These are phyloP conservation scores for Fulmarus glacialis DNA, from an alignment of 2,113 vertebrate genomes.

Conservation along the genomic window DNA sequence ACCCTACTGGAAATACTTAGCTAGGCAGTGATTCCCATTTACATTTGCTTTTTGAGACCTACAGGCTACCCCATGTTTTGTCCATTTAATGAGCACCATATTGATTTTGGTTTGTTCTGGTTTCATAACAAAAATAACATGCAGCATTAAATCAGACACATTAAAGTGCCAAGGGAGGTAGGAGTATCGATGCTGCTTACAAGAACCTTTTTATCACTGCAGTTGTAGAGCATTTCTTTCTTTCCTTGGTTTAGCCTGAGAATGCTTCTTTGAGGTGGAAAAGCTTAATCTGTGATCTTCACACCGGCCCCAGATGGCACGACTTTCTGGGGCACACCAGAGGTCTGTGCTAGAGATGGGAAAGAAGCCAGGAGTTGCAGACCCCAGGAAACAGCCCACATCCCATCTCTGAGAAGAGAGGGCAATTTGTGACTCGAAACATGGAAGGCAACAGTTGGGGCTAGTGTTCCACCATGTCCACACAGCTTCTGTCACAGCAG, in stretches of 20 bases:
- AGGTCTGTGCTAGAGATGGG: background rate
- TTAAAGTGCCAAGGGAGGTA: background rate
- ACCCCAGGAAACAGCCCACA: background rate
- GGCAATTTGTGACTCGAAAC: background rate
- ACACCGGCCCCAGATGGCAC: background rate
- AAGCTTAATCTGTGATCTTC: background rate
- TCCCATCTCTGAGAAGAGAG: background rate
- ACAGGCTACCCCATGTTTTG: background rate
- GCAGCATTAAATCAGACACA: background rate
- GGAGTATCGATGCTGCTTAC: background rate
- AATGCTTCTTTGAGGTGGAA: background rate
- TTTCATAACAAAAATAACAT: slow-evolving; percentile 42
- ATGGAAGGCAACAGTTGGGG: background rate
- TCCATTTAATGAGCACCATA: background rate
- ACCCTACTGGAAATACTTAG: background rate
- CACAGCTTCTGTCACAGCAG: background rate
- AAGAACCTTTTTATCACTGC: background rate
- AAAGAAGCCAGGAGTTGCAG: background rate
- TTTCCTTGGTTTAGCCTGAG: background rate
- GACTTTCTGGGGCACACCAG: background rate
- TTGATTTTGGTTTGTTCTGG: slow-evolving; percentile 33
- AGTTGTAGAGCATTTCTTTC: background rate
- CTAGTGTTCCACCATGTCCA: background rate
- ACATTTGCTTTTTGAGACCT: slow-evolving; percentile 9
- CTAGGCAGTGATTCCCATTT: background rate